Conservation (phyloP, 92 coral and sea anemone species). For the Anthopleura xanthogrammica region DNA sequence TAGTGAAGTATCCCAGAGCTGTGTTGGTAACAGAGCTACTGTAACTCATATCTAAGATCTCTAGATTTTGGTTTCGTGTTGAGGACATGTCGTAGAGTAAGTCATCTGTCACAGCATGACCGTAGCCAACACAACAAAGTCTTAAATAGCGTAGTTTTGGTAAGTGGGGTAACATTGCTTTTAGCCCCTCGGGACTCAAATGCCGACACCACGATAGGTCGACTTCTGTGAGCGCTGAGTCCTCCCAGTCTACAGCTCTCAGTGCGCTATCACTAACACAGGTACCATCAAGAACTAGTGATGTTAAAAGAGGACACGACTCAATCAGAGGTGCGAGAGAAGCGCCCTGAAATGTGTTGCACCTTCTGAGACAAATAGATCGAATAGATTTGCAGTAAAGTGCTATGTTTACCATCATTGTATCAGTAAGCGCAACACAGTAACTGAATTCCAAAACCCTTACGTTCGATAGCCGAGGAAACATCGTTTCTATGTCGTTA, state of each 20-base stretch:
- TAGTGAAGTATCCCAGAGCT: slow-evolving; percentile 52
- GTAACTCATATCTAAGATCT: slow-evolving; percentile 84
- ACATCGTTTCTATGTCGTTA: slow-evolving; percentile 37
- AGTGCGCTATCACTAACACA: slow-evolving; percentile 58
- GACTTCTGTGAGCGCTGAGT: slow-evolving; percentile 59
- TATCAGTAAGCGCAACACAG: slow-evolving; percentile 71
- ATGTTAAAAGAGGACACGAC: slow-evolving; percentile 55
- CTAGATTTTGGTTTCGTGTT: slow-evolving; percentile 35
- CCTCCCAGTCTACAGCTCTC: slow-evolving; percentile 60
- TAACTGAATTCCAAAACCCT: slow-evolving; percentile 81
- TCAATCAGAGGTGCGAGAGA: slow-evolving; percentile 59
- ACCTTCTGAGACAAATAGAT: slow-evolving; percentile 75
- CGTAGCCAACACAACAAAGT: slow-evolving; percentile 89
- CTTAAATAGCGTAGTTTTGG: slow-evolving; percentile 65
- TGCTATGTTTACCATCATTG: slow-evolving; percentile 52
- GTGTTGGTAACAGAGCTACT: slow-evolving; percentile 67
- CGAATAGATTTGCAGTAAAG: slow-evolving; percentile 43
- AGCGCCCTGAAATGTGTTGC: slow-evolving; percentile 62
- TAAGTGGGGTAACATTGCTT: slow-evolving; percentile 59
- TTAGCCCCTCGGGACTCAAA: slow-evolving; percentile 65
- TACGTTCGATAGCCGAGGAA: slow-evolving; percentile 42
- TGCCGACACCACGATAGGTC: slow-evolving; percentile 94
- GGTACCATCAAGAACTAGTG: slow-evolving; percentile 87
- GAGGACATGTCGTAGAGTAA: slow-evolving; percentile 64
- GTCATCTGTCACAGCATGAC: slow-evolving; percentile 86